Conservation (phyloP, 2,113 vertebrate genomes). For the Thalassoma bifasciatum region DNA sequence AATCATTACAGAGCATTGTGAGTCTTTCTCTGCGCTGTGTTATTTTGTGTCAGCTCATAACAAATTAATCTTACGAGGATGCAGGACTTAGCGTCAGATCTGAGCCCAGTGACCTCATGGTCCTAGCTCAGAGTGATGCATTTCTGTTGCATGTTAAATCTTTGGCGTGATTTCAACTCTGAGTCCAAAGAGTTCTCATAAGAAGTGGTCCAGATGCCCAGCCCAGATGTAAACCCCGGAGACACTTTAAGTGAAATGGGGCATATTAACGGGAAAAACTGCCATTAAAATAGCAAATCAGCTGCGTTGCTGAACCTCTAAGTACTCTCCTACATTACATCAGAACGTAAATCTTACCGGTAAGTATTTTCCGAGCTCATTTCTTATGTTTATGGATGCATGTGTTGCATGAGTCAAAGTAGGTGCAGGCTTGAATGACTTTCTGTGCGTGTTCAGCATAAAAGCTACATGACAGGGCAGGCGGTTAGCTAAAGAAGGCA, state of each 20-base stretch:
- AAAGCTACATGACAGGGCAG: not conserved
- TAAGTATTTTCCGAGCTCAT: not conserved
- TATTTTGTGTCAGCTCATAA: not conserved
- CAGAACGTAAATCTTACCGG: not conserved
- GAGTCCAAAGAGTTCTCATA: constrained; percentile 14
- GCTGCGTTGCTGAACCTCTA: not conserved
- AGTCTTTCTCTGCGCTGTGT: not conserved
- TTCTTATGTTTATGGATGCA: not conserved
- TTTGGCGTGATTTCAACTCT: constrained; percentile 16
- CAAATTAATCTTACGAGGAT: not conserved
- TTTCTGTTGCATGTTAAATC: constrained; percentile 47
- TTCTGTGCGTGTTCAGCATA: not conserved
- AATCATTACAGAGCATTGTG: not conserved
- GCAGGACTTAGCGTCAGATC: constrained; percentile 1
- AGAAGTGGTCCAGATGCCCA: constrained; percentile 27
- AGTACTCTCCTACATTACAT: not conserved
- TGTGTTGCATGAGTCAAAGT: not conserved
- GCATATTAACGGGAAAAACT: not conserved
- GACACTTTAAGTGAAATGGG: constrained; percentile 47
- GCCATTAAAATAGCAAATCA: constrained; percentile 21
- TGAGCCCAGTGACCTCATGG: constrained; percentile 7
- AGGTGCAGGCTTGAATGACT: not conserved
- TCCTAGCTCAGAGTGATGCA: constrained; percentile 18
- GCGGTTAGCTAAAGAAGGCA: not conserved
- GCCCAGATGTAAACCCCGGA: constrained; percentile 38